Evolutionary conservation across 2,797 vertebrate genomes (phyloP).

Genomic region (Argentina silus): DNA sequence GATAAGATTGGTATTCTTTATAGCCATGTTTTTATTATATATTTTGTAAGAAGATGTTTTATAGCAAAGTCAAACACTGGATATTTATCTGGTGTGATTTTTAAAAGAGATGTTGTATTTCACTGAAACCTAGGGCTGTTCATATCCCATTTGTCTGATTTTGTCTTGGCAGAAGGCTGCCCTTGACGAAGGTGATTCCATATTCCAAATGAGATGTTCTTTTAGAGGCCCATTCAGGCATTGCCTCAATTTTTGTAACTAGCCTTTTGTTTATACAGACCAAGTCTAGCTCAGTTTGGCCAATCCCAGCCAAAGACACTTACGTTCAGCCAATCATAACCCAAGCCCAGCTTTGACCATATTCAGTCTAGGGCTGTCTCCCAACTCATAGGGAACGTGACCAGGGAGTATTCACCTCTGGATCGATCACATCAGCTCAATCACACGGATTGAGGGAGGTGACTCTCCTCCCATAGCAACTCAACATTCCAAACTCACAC

Average conservation of each 20-base stretch:
- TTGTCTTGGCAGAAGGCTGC: neutral
- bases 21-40: neutral
- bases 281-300: slow-evolving; percentile 20
- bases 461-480: slow-evolving; percentile 27
- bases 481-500: slow-evolving; percentile 44
- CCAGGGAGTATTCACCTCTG: slow-evolving; percentile 32
- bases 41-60: slow-evolving; percentile 34
- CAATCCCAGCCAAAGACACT: neutral
- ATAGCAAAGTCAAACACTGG: slow-evolving; percentile 25
- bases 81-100: slow-evolving; percentile 1
- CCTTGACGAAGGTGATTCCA: neutral
- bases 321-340: neutral
- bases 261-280: slow-evolving; percentile 14
- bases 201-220: slow-evolving; percentile 14
- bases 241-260: slow-evolving; percentile 21
- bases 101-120: slow-evolving; percentile 29
- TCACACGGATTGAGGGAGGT: slow-evolving; percentile 36
- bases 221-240: neutral
- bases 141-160: slow-evolving; percentile 28
- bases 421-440: slow-evolving; percentile 43
- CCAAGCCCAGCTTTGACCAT: slow-evolving; percentile 12
- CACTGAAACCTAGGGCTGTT: slow-evolving; percentile 11
- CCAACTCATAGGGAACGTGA: neutral
- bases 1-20: slow-evolving; percentile 18
- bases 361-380: slow-evolving; percentile 22